phyloP scores from a whole-genome alignment of 2,888 invertebrate genomes.

The Cremastobaeus sp. region DNA sequence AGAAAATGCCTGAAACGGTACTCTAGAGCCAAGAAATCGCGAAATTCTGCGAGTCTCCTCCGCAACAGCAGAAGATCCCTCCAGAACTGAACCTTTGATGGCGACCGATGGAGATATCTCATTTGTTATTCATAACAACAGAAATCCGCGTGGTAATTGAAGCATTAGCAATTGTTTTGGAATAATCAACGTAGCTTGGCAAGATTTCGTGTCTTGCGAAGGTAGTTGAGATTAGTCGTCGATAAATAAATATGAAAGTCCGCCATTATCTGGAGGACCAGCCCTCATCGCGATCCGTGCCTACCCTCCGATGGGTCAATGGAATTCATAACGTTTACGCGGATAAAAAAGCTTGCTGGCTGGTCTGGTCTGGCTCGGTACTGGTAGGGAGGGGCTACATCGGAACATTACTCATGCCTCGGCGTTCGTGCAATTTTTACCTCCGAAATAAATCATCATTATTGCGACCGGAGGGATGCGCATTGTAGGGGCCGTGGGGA shows the following conservation, averaged over 20 bases:
- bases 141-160: conserved; percentile 20
- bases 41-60: too few relatives aligned
- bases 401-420: conserved; percentile 80
- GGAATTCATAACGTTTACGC: conserved; percentile 74
- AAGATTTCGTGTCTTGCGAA: conserved; percentile 65
- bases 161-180: conserved; percentile 11
- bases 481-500: conserved; percentile 73
- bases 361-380: conserved; percentile 58
- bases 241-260: conserved; percentile 73
- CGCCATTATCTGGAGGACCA: conserved; percentile 73
- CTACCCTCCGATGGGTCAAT: conserved; percentile 71
- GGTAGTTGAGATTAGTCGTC: conserved; percentile 68
- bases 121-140: too few relatives aligned
- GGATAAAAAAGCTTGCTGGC: conserved; percentile 72
- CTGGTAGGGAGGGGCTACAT: conserved; percentile 72
- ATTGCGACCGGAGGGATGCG: conserved; percentile 79
- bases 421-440: conserved; percentile 81
- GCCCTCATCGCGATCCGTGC: conserved; percentile 66
- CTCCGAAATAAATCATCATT: conserved; percentile 82
- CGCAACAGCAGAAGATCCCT: too few relatives aligned
- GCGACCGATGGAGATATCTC: too few relatives aligned
- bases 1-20: too few relatives aligned
- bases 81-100: too few relatives aligned
- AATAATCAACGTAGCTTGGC: conserved; percentile 30
- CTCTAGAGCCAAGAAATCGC: too few relatives aligned